A percentile compares a stretch with the other conserved stretches of the same genome.
phyloP scores from a whole-genome alignment of 1,140 invertebrate genomes.

The Adelges cooleyi region DNA sequence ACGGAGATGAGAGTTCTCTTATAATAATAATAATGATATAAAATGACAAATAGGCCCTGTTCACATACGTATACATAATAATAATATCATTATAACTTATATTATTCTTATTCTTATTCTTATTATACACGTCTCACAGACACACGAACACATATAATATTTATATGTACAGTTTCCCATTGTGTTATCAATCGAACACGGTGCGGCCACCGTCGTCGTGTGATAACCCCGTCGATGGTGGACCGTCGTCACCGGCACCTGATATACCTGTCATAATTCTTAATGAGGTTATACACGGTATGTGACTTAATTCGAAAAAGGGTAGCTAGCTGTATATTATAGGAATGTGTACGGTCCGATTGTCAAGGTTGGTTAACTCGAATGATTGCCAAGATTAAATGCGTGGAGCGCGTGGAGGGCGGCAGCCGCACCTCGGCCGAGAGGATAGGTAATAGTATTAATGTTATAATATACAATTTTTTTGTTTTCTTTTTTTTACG shows the following conservation, averaged over 20 bases:
- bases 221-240: constrained; percentile 1
- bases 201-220: constrained; percentile 1
- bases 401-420: not conserved
- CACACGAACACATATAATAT: no score
- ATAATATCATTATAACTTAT: constrained; percentile 3
- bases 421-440: no score
- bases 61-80: constrained; percentile 9
- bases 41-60: constrained; percentile 18
- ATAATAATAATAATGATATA: no score
- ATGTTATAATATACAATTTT: no score
- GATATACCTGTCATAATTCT: constrained; percentile 25
- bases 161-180: not conserved
- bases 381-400: not conserved
- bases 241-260: not conserved
- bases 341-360: constrained; percentile 13
- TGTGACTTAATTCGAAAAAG: constrained; percentile 19
- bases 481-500: no score
- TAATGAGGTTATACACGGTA: constrained; percentile 27
- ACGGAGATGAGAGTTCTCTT: not conserved
- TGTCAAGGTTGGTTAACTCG: constrained; percentile 21
- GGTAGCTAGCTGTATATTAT: not conserved
- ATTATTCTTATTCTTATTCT: constrained; percentile 14
- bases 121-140: not conserved
- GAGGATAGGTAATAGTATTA: no score
- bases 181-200: constrained; percentile 10